These are phyloP conservation scores for Theristus sp. DNA, from an alignment of 2,888 invertebrate genomes.

Conservation along the genomic window DNA sequence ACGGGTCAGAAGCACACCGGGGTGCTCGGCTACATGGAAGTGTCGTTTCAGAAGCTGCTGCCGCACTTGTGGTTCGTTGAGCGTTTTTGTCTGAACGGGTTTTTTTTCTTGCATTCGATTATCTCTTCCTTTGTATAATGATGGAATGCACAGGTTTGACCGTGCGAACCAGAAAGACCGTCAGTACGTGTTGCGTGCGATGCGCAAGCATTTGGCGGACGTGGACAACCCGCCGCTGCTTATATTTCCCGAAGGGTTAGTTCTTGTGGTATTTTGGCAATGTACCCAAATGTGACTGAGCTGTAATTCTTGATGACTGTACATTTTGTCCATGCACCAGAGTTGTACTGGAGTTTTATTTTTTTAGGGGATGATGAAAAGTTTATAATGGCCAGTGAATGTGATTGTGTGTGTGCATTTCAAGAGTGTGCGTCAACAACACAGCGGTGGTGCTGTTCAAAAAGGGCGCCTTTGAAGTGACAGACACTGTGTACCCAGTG, in stretches of 20 bases:
- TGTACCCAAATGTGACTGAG: too few species aligned
- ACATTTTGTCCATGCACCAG: too few species aligned
- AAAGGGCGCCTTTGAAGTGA: constrained; percentile 34
- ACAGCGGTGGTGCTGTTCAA: constrained; percentile 37
- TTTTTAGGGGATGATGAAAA: too few species aligned
- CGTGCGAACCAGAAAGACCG: not conserved
- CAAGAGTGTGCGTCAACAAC: constrained; percentile 35
- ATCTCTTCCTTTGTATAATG: too few species aligned
- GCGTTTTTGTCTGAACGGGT: too few species aligned
- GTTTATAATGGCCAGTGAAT: too few species aligned
- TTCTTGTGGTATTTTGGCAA: too few species aligned
- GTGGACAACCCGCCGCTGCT: not conserved
- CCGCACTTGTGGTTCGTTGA: constrained; percentile 33
- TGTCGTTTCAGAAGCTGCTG: constrained; percentile 27
- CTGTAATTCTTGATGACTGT: too few species aligned
- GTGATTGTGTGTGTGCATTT: too few species aligned
- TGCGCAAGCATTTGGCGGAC: not conserved
- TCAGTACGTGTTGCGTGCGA: not conserved
- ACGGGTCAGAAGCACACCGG: constrained; percentile 31
- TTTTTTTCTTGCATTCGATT: too few species aligned
- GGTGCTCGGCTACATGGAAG: constrained; percentile 30
- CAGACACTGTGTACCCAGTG: constrained; percentile 31
- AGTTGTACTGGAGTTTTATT: too few species aligned
- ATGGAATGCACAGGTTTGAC: too few species aligned
- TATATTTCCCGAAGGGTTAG: constrained; percentile 2